These are phyloP conservation scores for Sesia apiformis DNA, from an alignment of 2,888 invertebrate species.

Conservation along the genomic window DNA sequence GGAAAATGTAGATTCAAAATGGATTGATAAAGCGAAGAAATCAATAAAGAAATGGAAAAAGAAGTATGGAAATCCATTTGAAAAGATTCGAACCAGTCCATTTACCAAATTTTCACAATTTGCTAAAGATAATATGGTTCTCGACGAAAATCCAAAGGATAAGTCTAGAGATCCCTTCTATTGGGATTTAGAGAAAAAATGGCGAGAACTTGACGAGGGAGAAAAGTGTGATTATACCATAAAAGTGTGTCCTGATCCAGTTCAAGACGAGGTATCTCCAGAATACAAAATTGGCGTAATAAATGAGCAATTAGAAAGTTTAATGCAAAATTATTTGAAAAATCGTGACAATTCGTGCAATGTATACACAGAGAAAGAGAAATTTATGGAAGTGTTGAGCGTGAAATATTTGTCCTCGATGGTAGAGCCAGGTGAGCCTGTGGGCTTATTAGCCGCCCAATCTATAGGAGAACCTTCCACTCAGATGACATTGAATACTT, in stretches of 20 bases:
- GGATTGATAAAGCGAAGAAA: slow-evolving; percentile 72
- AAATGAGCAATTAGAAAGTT: slow-evolving; percentile 83
- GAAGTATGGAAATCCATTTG: slow-evolving; percentile 58
- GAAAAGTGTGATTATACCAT: slow-evolving; percentile 67
- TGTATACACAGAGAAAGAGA: slow-evolving; percentile 47
- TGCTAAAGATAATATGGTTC: slow-evolving; percentile 56
- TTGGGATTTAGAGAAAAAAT: slow-evolving; percentile 77
- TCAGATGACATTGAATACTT: slow-evolving; percentile 99
- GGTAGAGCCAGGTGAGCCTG: slow-evolving; percentile 95
- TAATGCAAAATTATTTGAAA: slow-evolving; percentile 77
- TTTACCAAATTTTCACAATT: slow-evolving; percentile 77
- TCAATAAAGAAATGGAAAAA: slow-evolving; percentile 77
- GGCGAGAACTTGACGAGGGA: slow-evolving; percentile 77
- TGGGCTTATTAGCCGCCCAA: slow-evolving; percentile 96
- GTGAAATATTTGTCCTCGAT: slow-evolving; percentile 85
- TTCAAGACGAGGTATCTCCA: slow-evolving; percentile 80
- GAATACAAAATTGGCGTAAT: slow-evolving; percentile 87
- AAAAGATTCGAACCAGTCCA: slow-evolving; percentile 63
- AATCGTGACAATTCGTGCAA: slow-evolving; percentile 36
- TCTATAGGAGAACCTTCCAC: slow-evolving; percentile 99
- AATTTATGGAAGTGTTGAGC: slow-evolving; percentile 81
- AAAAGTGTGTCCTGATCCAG: slow-evolving; percentile 84
- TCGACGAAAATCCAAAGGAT: slow-evolving; percentile 57
- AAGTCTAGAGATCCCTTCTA: slow-evolving; percentile 76
- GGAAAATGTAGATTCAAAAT: slow-evolving; percentile 62